A percentile compares a stretch with the other conserved stretches of the same genome.
Conservation (phyloP, 1,140 invertebrate species). For the Panulirus ornatus region DNA sequence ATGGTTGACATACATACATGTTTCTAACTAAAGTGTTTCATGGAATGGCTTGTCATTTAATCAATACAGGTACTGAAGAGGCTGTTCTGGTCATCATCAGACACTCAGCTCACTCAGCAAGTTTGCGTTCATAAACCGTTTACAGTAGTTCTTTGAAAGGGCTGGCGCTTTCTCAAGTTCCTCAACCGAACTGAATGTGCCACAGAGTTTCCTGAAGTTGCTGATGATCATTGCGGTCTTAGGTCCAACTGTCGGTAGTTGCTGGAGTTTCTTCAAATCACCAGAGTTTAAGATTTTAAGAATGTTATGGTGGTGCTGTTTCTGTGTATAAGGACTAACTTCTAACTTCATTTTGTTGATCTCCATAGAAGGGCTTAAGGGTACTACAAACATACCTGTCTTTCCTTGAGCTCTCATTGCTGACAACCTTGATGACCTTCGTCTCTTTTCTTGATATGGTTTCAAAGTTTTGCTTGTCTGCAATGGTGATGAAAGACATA, state of each 20-base stretch:
- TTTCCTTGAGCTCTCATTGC: slow-evolving; percentile 22
- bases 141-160: no score
- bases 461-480: not conserved
- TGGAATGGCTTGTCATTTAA: no score
- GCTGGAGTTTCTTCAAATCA: slow-evolving; percentile 39
- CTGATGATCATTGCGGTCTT: slow-evolving; percentile 67
- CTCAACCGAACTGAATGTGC: no score
- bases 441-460: not conserved
- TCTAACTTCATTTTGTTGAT: not conserved
- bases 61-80: no score
- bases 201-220: slow-evolving; percentile 67
- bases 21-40: no score
- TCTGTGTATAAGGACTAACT: slow-evolving; percentile 13
- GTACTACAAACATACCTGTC: not conserved
- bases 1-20: no score
- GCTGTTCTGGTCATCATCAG: no score
- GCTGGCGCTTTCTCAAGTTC: no score
- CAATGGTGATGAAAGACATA: not conserved
- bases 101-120: no score
- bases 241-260: slow-evolving; percentile 63
- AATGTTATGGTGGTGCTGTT: slow-evolving; percentile 31
- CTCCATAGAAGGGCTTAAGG: not conserved
- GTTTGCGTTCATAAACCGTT: no score
- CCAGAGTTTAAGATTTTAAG: slow-evolving; percentile 52
- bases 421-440: not conserved